Conservation (phyloP, 2,113 vertebrate species). For the Hydrolagus affinis region DNA sequence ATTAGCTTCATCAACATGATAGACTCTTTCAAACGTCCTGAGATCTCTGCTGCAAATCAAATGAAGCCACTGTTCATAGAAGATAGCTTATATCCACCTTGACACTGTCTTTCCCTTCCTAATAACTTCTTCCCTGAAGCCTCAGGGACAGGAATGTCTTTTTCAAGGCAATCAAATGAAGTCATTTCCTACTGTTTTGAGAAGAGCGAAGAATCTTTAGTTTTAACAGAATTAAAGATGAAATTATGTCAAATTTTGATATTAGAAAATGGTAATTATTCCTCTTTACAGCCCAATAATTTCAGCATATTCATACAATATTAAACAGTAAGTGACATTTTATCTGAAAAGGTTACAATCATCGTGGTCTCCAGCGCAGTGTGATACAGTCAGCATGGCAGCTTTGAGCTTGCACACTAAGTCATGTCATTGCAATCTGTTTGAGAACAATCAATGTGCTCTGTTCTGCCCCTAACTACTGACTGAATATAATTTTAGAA, state of each 20-base stretch:
- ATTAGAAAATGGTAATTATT: background rate
- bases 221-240: background rate
- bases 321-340: background rate
- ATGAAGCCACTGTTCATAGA: background rate
- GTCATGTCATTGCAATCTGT: too few relatives aligned
- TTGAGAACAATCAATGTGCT: background rate
- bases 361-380: background rate
- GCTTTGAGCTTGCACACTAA: too few relatives aligned
- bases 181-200: background rate
- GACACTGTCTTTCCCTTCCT: constrained; percentile 3
- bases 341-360: background rate
- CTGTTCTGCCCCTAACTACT: background rate
- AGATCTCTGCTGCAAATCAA: background rate
- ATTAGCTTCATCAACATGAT: background rate
- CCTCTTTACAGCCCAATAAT: background rate
- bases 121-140: background rate
- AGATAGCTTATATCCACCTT: too few relatives aligned
- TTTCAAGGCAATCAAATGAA: background rate
- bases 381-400: background rate
- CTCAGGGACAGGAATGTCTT: background rate
- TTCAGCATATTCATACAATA: background rate
- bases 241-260: background rate
- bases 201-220: background rate
- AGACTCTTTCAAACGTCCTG: background rate
- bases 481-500: background rate